Evolutionary conservation across 2,113 vertebrate genomes (phyloP).

Genomic region (Suncus etruscus): DNA sequence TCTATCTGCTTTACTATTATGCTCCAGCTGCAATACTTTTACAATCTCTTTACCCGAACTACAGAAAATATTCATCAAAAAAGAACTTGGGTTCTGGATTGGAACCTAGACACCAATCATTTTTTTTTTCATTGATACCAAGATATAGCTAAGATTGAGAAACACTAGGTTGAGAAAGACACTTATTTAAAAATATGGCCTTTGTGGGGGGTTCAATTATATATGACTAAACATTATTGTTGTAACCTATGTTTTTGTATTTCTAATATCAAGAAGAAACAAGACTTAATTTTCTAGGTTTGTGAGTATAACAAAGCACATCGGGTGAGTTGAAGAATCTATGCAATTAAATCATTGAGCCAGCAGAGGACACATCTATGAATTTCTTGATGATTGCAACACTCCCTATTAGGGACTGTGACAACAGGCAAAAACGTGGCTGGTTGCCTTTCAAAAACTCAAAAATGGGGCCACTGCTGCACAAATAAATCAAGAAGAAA

Average conservation of each 20-base stretch:
- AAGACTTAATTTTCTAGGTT: background rate
- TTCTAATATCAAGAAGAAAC: background rate
- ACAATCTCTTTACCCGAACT: background rate
- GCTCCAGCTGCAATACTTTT: background rate
- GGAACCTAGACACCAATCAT: background rate
- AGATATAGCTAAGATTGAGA: background rate
- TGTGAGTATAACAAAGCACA: background rate
- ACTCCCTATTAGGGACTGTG: no score
- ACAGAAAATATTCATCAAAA: background rate
- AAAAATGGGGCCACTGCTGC: background rate
- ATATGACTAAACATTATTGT: background rate
- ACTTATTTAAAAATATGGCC: background rate
- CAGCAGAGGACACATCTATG: background rate
- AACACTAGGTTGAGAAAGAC: background rate
- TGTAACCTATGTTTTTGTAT: background rate
- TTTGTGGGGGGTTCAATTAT: background rate
- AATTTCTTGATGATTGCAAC: background rate
- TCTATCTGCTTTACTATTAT: no score
- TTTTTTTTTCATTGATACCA: background rate
- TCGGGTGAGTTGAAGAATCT: background rate
- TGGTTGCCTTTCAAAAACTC: no score
- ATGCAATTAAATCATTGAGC: accelerated
- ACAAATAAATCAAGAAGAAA: background rate
- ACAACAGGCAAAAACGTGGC: background rate
- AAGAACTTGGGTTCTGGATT: background rate